Conservation (phyloP, 2,113 vertebrate species). For the Brachyhypopomus gauderio region DNA sequence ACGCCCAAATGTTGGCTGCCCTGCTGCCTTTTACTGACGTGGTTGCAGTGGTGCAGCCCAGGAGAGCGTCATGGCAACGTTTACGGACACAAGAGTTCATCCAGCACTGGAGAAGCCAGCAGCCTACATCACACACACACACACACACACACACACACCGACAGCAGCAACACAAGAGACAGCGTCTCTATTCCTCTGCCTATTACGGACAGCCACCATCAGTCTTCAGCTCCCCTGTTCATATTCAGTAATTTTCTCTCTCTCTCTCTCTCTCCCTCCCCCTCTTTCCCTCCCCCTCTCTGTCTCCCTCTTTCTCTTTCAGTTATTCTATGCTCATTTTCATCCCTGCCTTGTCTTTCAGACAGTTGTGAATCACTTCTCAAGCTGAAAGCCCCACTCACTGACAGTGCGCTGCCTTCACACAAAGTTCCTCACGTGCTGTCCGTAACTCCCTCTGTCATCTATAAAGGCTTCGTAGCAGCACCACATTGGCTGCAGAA, state of each 20-base stretch:
- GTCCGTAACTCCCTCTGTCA: not conserved
- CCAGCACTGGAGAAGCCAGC: too few species aligned
- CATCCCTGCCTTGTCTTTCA: slow-evolving; percentile 9
- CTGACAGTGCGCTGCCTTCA: not conserved
- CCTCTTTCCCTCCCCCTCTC: not conserved
- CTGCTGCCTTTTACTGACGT: too few species aligned
- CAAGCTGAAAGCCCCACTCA: slow-evolving; percentile 6
- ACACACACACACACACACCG: not conserved
- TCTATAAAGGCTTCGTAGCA: not conserved
- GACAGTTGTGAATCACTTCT: not conserved
- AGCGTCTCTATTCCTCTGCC: not conserved
- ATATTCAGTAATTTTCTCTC: not conserved
- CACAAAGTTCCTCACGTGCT: not conserved
- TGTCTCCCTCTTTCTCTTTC: too few species aligned
- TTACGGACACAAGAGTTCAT: too few species aligned
- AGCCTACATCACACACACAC: not conserved
- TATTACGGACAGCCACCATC: slow-evolving; percentile 3
- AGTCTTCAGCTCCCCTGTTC: slow-evolving; percentile 23
- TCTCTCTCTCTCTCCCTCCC: not conserved
- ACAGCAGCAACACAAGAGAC: slow-evolving; percentile 2
- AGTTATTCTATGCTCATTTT: not conserved
- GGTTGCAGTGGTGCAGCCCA: too few species aligned
- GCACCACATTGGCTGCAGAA: not conserved
- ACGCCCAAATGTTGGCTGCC: too few species aligned
- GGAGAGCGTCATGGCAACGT: too few species aligned